Evolutionary conservation across 1,140 invertebrate species (phyloP).

Genomic region (Battus philenor): DNA sequence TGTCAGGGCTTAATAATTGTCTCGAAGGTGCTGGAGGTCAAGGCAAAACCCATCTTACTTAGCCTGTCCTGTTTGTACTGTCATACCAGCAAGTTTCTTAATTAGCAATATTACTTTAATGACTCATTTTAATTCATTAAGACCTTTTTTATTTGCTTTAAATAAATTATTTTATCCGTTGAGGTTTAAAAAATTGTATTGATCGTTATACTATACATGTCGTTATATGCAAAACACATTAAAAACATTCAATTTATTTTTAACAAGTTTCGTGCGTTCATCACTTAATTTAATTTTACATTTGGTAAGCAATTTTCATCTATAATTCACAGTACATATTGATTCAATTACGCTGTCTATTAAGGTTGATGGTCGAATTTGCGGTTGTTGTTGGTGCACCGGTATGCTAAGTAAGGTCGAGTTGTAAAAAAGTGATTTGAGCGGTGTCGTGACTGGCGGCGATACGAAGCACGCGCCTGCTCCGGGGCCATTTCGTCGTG

Average conservation of each 20-base stretch:
- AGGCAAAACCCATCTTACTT: conserved; percentile 51
- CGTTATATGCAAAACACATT: too few relatives aligned
- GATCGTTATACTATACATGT: too few relatives aligned
- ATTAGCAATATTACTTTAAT: too few relatives aligned
- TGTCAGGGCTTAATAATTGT: conserved; percentile 55
- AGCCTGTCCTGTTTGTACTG: conserved; percentile 31
- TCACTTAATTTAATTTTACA: too few relatives aligned
- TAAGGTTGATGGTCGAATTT: conserved; percentile 9
- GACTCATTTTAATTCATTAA: too few relatives aligned
- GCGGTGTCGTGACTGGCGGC: conserved; percentile 55
- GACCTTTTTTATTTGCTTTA: conserved; percentile 1
- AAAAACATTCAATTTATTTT: too few relatives aligned
- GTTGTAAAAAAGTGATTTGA: conserved; percentile 48
- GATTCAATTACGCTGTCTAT: too few relatives aligned
- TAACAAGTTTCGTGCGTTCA: too few relatives aligned
- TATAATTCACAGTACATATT: too few relatives aligned
- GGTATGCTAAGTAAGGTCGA: conserved; percentile 37
- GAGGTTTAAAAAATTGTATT: not conserved
- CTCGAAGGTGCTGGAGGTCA: conserved; percentile 42
- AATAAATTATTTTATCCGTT: not conserved
- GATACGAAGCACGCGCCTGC: conserved; percentile 53
- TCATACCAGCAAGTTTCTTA: too few relatives aligned
- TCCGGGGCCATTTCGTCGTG: conserved; percentile 43
- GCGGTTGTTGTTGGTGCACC: conserved; percentile 19
- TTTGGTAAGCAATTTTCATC: conserved; percentile 6